Evolutionary conservation across 2,113 vertebrate species (phyloP).

Genomic region (Gobius niger): DNA sequence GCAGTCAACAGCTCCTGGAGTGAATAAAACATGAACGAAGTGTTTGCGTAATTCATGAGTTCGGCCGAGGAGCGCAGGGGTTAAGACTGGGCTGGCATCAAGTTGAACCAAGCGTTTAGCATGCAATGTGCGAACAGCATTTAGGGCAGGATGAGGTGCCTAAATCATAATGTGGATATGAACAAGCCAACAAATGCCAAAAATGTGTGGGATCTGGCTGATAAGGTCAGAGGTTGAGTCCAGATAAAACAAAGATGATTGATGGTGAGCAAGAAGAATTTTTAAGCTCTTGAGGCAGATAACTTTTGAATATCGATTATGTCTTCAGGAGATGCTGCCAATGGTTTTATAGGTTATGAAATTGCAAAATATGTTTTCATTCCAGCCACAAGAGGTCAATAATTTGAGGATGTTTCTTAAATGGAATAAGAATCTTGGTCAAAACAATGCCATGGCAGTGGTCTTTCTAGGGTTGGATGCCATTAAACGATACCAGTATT

Average conservation of each 20-base stretch:
- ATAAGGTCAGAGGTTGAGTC: neutral
- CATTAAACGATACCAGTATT: too few species aligned
- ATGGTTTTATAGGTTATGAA: too few species aligned
- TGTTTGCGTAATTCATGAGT: slow-evolving; percentile 64
- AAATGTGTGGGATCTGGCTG: neutral
- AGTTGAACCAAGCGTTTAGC: slow-evolving; percentile 40
- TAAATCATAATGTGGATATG: neutral
- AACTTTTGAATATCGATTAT: too few species aligned
- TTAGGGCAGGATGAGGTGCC: slow-evolving; percentile 1
- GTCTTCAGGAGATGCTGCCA: too few species aligned
- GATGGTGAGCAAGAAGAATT: too few species aligned
- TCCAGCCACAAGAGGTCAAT: too few species aligned
- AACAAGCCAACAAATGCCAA: neutral
- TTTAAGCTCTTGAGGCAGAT: too few species aligned
- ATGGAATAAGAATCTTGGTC: too few species aligned
- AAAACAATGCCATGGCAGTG: too few species aligned
- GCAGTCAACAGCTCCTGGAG: slow-evolving; percentile 50
- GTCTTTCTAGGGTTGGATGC: too few species aligned
- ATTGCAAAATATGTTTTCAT: too few species aligned
- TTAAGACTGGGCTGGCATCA: slow-evolving; percentile 11
- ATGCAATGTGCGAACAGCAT: slow-evolving; percentile 46
- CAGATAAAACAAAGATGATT: neutral
- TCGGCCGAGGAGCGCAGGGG: slow-evolving; percentile 16
- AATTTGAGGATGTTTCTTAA: too few species aligned
- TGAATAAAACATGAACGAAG: slow-evolving; percentile 63